Conservation (phyloP, 2,113 vertebrate genomes). For the Stegostoma tigrinum region DNA sequence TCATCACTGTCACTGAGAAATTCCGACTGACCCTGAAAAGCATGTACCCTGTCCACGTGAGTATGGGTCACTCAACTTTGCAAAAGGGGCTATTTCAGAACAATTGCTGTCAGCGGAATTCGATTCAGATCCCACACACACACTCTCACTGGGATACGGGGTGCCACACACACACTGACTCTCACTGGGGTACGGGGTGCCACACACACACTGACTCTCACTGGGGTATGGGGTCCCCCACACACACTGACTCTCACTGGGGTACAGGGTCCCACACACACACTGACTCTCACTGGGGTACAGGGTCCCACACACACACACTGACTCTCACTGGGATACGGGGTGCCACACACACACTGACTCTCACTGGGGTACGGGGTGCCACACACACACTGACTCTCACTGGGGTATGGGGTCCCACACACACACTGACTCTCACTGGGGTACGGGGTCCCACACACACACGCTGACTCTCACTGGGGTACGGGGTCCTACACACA, state of each 20-base stretch:
- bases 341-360: neutral
- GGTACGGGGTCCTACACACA: neutral
- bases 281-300: too few species aligned
- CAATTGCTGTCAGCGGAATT: neutral
- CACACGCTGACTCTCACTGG: too few species aligned
- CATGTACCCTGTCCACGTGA: conserved; percentile 87
- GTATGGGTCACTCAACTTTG: conserved; percentile 44
- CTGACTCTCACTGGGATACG: neutral
- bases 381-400: neutral
- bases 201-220: neutral
- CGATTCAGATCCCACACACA: neutral
- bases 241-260: too few species aligned
- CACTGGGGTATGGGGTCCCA: neutral
- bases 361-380: neutral
- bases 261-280: too few species aligned
- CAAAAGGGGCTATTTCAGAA: neutral
- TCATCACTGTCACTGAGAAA: conserved; percentile 82
- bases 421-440: neutral
- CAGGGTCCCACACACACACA: neutral
- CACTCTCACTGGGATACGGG: neutral
- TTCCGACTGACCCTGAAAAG: conserved; percentile 86
- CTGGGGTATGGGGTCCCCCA: too few species aligned
- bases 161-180: neutral
- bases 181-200: too few species aligned
- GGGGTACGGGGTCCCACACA: neutral